Evolutionary conservation across 2,888 invertebrate genomes (phyloP), one percentile per base, ranked within the genome.

Genomic region (Microctonus brassicae): DNA sequence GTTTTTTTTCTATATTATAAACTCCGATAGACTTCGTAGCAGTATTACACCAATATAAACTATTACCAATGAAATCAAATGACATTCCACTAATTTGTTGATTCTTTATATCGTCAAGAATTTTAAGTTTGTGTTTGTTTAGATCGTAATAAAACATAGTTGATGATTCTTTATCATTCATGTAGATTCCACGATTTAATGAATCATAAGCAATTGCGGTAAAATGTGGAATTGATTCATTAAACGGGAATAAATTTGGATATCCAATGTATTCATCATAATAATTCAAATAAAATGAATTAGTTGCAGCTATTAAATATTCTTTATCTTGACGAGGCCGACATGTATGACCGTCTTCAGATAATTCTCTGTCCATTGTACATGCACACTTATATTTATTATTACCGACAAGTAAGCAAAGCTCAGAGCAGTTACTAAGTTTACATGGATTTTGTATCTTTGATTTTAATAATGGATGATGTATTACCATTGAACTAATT

Each of bases 1-100:
- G 87, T 24, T 87, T 87, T 0, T 90, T 93, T 61, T 88, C 88
- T 58, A 94, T 79, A 0, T 92, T 94, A 11, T 92, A 83, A 2
- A 91, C 91, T 82, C 95, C 94, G 0, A 96, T 88, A 0, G 90
- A 90, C 66, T 90, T 90, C 11, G 90, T 89, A 0, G 90, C 90
- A 0, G 89, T 88, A 84, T 96, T 94, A 70, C 92, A 88, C 88
- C 94, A 91, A 84, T 95, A 96, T 0, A 96, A 86, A 76, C 92
- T 93, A 73, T 94, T 92, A 0, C 93, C 91, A 9, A 91, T 88
- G 77, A 91, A 89, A 88, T 96, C 95, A 77, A 91, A 92, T 76
- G 90, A 91, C 88, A 94, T 86, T 6, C 90, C 91, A 62, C 88
- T 88, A 0, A 93, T 83, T 60, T 87, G 84, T 26, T 89, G 90